These are phyloP conservation scores for Galago senegalensis DNA, from an alignment of 2,797 vertebrate genomes.

Conservation along the genomic window DNA sequence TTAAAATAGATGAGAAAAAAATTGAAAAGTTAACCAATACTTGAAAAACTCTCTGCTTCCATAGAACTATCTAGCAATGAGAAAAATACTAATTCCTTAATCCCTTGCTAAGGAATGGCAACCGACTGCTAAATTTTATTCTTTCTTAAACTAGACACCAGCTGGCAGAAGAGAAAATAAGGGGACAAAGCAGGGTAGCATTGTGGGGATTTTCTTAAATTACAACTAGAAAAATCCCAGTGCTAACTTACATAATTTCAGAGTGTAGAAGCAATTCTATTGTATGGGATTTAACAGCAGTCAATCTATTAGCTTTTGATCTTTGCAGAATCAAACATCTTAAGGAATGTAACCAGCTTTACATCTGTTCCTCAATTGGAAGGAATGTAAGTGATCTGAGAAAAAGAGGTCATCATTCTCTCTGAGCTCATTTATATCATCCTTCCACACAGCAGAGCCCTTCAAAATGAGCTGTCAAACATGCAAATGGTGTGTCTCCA, in stretches of 20 bases:
- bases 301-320: constrained; percentile 62
- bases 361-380: background rate
- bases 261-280: background rate
- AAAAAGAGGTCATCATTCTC: background rate
- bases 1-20: background rate
- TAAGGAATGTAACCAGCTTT: background rate
- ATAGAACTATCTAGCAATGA: background rate
- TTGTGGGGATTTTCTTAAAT: background rate
- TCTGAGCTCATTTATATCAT: constrained; percentile 19
- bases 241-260: constrained; percentile 36
- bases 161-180: background rate
- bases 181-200: background rate
- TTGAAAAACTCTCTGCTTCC: background rate
- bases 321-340: constrained; percentile 52
- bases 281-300: background rate
- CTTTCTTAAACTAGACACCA: background rate
- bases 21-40: background rate
- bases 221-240: background rate
- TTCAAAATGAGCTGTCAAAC: background rate
- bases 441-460: background rate
- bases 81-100: background rate
- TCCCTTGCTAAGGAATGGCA: constrained; percentile 10
- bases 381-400: background rate
- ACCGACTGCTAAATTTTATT: background rate
- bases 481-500: background rate